phyloP scores from a whole-genome alignment of 2,888 invertebrate genomes.

The Xylota segnis region DNA sequence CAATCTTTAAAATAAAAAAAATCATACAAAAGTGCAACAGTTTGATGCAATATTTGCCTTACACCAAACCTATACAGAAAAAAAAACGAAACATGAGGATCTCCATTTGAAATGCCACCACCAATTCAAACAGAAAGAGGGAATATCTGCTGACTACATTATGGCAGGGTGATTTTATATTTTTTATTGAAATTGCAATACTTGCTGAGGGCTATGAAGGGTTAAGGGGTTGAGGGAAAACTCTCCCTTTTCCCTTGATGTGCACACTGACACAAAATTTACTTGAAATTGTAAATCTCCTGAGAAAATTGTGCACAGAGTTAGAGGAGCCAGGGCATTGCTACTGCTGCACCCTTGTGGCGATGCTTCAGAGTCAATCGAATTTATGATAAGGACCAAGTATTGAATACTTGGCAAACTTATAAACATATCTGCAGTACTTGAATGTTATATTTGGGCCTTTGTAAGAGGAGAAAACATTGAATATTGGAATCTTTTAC shows the following conservation, averaged over 20 bases:
- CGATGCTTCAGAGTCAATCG: slow-evolving; percentile 64
- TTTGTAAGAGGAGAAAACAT: slow-evolving; percentile 15
- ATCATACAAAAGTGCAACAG: slow-evolving; percentile 46
- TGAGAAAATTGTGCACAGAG: slow-evolving; percentile 37
- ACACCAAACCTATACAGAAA: slow-evolving; percentile 35
- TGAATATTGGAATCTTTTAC: slow-evolving; percentile 10
- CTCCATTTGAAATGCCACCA: slow-evolving; percentile 41
- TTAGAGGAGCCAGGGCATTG: not conserved
- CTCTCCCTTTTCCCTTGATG: slow-evolving; percentile 10
- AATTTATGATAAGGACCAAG: slow-evolving; percentile 68
- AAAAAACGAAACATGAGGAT: slow-evolving; percentile 32
- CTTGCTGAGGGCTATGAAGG: slow-evolving; percentile 8
- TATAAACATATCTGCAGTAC: slow-evolving; percentile 51
- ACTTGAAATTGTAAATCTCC: slow-evolving; percentile 57
- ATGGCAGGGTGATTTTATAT: slow-evolving; percentile 30
- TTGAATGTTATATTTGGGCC: slow-evolving; percentile 36
- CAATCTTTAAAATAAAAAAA: not conserved
- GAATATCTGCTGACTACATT: slow-evolving; percentile 35
- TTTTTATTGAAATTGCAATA: slow-evolving; percentile 57
- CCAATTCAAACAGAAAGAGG: not conserved
- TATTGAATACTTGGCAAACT: slow-evolving; percentile 48
- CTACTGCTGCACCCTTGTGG: slow-evolving; percentile 41
- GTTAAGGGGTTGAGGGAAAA: slow-evolving; percentile 8
- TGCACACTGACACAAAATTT: slow-evolving; percentile 37
- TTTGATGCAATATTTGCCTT: slow-evolving; percentile 25